These are phyloP conservation scores for Crocodylus rhombifer DNA, from an alignment of 2,797 vertebrate species.

Conservation along the genomic window DNA sequence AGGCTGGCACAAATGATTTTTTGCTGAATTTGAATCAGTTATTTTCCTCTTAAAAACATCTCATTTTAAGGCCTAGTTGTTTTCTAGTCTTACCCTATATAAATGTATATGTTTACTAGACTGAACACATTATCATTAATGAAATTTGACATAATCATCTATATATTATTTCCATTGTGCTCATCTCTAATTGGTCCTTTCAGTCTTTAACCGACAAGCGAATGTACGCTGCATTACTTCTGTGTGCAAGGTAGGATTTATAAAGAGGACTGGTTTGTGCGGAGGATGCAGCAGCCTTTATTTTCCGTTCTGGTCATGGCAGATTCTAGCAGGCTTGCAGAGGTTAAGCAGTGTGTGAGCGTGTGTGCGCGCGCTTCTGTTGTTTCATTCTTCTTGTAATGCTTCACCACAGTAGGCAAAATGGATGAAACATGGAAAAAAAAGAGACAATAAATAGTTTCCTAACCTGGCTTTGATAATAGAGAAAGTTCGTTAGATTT, in stretches of 20 bases:
- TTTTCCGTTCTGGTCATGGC: neutral
- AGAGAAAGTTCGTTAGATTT: constrained; percentile 76
- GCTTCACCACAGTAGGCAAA: constrained; percentile 67
- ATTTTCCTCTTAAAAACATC: neutral
- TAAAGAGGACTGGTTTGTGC: constrained; percentile 4
- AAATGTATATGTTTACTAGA: neutral
- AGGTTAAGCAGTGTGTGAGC: constrained; percentile 38
- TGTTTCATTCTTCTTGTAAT: constrained; percentile 58
- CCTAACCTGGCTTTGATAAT: constrained; percentile 80
- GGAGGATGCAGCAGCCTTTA: constrained; percentile 27
- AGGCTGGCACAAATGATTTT: neutral
- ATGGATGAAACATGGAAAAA: constrained; percentile 67
- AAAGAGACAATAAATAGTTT: constrained; percentile 78
- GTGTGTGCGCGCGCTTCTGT: constrained; percentile 42
- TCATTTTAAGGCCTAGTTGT: neutral
- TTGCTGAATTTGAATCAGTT: neutral
- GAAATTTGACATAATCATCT: neutral
- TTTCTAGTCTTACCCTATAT: neutral
- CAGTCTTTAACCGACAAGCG: neutral
- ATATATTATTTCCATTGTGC: neutral
- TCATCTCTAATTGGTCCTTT: neutral
- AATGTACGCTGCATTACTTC: rapidly evolving
- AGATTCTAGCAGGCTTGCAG: neutral
- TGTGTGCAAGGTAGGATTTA: neutral
- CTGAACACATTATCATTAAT: rapidly evolving